phyloP scores from a whole-genome alignment of 2,888 invertebrate species.

The Zygothrica quintamaculata region DNA sequence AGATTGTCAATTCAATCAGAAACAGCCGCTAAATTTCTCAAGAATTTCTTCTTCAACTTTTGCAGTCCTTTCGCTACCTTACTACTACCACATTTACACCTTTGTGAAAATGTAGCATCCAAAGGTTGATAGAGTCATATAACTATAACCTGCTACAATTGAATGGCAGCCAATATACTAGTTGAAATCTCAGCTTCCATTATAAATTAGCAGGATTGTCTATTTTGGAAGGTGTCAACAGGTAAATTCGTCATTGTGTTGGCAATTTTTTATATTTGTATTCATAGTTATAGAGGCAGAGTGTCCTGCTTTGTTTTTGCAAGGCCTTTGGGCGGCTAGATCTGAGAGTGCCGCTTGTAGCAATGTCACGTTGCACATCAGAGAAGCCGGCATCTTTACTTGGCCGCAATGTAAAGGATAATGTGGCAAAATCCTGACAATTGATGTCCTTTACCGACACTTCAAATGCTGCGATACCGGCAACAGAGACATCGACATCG shows the following conservation, averaged over 20 bases:
- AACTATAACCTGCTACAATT: constrained; percentile 68
- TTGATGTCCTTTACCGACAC: constrained; percentile 70
- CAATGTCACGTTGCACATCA: constrained; percentile 79
- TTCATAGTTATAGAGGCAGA: background rate
- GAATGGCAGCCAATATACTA: constrained; percentile 45
- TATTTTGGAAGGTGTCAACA: constrained; percentile 77
- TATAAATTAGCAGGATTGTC: constrained; percentile 78
- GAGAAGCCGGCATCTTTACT: constrained; percentile 44
- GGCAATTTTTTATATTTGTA: constrained; percentile 36
- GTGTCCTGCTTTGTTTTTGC: constrained; percentile 59
- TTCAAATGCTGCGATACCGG: constrained; percentile 61
- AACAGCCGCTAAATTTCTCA: constrained; percentile 43
- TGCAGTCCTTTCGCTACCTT: constrained; percentile 19
- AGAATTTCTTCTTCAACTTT: constrained; percentile 41
- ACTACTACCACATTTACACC: constrained; percentile 34
- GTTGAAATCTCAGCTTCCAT: constrained; percentile 42
- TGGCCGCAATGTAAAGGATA: constrained; percentile 76
- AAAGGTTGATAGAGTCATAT: constrained; percentile 66
- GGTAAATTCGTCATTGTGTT: constrained; percentile 76
- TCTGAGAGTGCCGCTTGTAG: constrained; percentile 60
- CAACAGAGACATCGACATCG: constrained; percentile 29
- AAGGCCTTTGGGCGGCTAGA: constrained; percentile 56
- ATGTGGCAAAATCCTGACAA: constrained; percentile 81
- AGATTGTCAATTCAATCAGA: constrained; percentile 32
- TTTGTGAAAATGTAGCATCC: constrained; percentile 26